Percentiles rank a stretch among this genome's conserved stretches.
Conservation (phyloP, 2,797 vertebrate species). For the Characodon lateralis region DNA sequence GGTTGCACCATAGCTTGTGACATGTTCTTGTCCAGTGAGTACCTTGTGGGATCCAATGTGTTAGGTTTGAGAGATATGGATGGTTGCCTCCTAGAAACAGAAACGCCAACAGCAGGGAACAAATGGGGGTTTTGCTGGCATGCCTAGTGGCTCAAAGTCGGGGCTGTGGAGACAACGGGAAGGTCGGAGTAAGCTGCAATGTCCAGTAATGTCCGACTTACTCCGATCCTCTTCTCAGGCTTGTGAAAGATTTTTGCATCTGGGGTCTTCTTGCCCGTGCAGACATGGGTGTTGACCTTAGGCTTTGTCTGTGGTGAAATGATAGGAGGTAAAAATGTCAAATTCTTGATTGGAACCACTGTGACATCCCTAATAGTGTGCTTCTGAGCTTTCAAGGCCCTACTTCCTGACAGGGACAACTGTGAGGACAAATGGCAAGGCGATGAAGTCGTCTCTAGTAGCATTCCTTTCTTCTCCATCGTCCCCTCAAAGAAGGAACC, state of each 20-base stretch:
- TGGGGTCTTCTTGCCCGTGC: slow-evolving; percentile 18
- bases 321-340: slow-evolving; percentile 77
- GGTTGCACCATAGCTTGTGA: slow-evolving; percentile 36
- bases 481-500: slow-evolving; percentile 26
- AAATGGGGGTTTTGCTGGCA: slow-evolving; percentile 54
- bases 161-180: slow-evolving; percentile 11
- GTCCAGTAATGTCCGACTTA: slow-evolving; percentile 23
- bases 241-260: slow-evolving; percentile 11
- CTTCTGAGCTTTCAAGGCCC: slow-evolving; percentile 30
- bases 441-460: slow-evolving; percentile 10
- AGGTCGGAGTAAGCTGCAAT: slow-evolving; percentile 10
- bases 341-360: slow-evolving; percentile 64
- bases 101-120: slow-evolving; percentile 42
- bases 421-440: slow-evolving; percentile 21
- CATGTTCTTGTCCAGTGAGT: slow-evolving; percentile 51
- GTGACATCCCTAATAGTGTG: slow-evolving; percentile 28
- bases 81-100: slow-evolving; percentile 42
- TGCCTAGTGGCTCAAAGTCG: slow-evolving; percentile 50
- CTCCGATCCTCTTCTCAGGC: slow-evolving; percentile 29
- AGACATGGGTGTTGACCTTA: slow-evolving; percentile 8
- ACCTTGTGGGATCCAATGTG: slow-evolving; percentile 20
- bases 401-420: slow-evolving; percentile 33
- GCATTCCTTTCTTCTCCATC: slow-evolving; percentile 12
- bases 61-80: slow-evolving; percentile 38
- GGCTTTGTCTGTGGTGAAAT: slow-evolving; percentile 33